A percentile compares a stretch with the other conserved stretches of the same genome.
phyloP scores from a whole-genome alignment of 1,140 invertebrate species.

The Littorina saxatilis region DNA sequence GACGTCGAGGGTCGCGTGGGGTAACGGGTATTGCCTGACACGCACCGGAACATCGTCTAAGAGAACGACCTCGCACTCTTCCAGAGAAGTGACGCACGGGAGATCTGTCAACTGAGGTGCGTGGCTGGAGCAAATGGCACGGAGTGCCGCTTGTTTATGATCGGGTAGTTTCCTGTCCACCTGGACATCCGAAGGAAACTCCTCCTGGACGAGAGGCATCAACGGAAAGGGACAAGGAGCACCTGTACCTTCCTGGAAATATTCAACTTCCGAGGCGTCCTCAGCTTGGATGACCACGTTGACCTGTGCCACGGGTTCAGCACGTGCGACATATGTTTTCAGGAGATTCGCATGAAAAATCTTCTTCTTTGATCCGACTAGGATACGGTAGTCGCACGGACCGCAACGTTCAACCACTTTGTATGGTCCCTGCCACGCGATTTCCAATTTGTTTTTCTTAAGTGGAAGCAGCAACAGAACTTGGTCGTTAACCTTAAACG shows the following conservation, averaged over 20 bases:
- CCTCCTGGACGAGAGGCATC: too few species aligned
- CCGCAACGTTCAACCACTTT: not conserved
- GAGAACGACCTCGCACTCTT: conserved; percentile 42
- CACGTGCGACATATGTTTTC: not conserved
- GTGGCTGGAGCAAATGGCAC: too few species aligned
- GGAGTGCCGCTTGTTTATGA: conserved; percentile 18
- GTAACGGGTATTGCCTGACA: conserved; percentile 61
- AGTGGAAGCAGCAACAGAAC: conserved; percentile 39
- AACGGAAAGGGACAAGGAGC: too few species aligned
- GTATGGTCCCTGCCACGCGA: conserved; percentile 45
- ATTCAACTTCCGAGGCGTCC: too few species aligned
- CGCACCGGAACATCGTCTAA: conserved; percentile 39
- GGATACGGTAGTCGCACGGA: not conserved
- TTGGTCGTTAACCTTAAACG: conserved; percentile 38
- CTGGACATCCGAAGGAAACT: too few species aligned
- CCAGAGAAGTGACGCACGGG: conserved; percentile 44
- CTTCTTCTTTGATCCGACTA: not conserved
- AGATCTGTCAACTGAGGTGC: conserved; percentile 39
- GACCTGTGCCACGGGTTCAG: too few species aligned
- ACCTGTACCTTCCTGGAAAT: too few species aligned
- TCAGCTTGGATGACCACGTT: too few species aligned
- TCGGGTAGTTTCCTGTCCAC: too few species aligned
- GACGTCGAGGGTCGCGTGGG: conserved; percentile 68
- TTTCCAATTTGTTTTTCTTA: too few species aligned
- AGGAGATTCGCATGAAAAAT: not conserved